Percentiles rank a stretch among this genome's conserved stretches.
These are phyloP conservation scores for Macroglossus sobrinus DNA, from an alignment of 2,113 vertebrate genomes.

Conservation along the genomic window DNA sequence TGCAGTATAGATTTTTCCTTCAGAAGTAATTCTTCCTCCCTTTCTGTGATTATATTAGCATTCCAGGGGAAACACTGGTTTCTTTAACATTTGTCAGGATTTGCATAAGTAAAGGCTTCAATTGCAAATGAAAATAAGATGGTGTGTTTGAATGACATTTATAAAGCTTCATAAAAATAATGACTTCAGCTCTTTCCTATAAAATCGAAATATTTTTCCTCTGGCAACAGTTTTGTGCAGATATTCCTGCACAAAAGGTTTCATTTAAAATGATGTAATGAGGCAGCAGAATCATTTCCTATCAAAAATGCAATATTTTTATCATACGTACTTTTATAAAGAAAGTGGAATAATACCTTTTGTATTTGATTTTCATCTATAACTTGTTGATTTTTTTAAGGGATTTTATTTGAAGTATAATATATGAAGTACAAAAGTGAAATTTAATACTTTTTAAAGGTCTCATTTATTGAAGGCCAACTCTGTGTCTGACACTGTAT, in stretches of 20 bases:
- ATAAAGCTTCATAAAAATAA: conserved; percentile 75
- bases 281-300: conserved; percentile 58
- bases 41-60: conserved; percentile 57
- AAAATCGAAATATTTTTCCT: conserved; percentile 68
- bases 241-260: conserved; percentile 59
- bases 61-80: conserved; percentile 59
- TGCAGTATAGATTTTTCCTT: conserved; percentile 68
- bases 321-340: conserved; percentile 18
- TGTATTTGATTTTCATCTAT: conserved; percentile 60
- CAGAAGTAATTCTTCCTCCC: conserved; percentile 60
- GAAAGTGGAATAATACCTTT: conserved; percentile 47
- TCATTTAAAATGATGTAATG: conserved; percentile 51
- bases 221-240: conserved; percentile 7
- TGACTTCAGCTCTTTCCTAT: conserved; percentile 65
- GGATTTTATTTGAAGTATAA: conserved; percentile 17
- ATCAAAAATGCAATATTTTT: conserved; percentile 52
- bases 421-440: conserved; percentile 33
- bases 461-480: background rate
- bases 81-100: conserved; percentile 71
- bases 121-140: conserved; percentile 72
- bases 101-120: conserved; percentile 74
- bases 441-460: conserved; percentile 10
- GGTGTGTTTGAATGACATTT: conserved; percentile 68
- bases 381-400: conserved; percentile 21
- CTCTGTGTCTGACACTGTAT: background rate